Conservation (phyloP, 1,140 invertebrate species). For the Pinna nobilis region DNA sequence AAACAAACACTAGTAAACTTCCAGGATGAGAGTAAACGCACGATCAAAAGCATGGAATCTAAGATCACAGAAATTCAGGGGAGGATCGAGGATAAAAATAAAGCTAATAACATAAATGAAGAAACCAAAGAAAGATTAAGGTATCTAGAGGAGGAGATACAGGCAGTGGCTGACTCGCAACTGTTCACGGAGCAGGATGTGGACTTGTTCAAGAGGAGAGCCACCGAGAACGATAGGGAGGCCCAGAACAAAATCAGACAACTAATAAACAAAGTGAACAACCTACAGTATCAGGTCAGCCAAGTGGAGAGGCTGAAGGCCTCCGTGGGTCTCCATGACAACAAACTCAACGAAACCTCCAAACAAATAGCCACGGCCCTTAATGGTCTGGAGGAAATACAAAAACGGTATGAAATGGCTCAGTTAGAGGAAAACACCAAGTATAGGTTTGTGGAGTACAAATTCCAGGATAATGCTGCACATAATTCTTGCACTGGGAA, state of each 20-base stretch:
- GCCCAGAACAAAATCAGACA: constrained; percentile 14
- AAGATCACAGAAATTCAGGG: constrained; percentile 11
- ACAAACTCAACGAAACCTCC: background rate
- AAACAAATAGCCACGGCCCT: constrained; percentile 1
- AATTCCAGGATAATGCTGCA: constrained; percentile 51
- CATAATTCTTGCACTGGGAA: constrained; percentile 60
- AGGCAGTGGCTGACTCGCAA: background rate
- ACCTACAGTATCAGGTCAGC: background rate
- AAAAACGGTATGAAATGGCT: constrained; percentile 26
- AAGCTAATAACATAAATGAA: constrained; percentile 20
- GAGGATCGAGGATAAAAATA: constrained; percentile 8
- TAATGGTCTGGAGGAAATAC: constrained; percentile 40
- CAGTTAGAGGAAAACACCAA: constrained; percentile 28
- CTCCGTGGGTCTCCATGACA: constrained; percentile 4
- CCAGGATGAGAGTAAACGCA: constrained; percentile 27
- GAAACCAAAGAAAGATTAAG: constrained; percentile 32
- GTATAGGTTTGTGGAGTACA: constrained; percentile 58
- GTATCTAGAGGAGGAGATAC: constrained; percentile 27
- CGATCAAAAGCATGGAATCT: constrained; percentile 9
- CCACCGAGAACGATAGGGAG: constrained; percentile 11
- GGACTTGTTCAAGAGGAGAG: constrained; percentile 9
- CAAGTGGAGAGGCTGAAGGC: background rate
- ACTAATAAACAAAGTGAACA: constrained; percentile 10
- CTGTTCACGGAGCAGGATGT: constrained; percentile 1
- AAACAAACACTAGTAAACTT: constrained; percentile 23